Evolutionary conservation across 2,888 invertebrate species (phyloP), one percentile per base, ranked within the genome.

Genomic region (Arrhopalites spinosus): DNA sequence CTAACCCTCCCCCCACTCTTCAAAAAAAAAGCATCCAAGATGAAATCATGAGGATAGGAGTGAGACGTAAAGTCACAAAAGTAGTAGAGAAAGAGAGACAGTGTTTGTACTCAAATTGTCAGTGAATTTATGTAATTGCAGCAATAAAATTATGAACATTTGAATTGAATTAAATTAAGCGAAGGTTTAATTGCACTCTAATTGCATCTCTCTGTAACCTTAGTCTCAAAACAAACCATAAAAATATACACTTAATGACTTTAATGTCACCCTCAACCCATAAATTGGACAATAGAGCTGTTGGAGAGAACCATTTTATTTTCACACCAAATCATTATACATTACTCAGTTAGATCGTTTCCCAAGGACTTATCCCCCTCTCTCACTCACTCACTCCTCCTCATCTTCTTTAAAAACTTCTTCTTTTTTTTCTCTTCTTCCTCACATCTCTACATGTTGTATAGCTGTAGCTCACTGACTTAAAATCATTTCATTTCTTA

Each of bases 151-250:
- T 69, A 69, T 69, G 69, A 69, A 50, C 69, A 53, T 53, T 50
- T 23, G 53, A 69, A 50, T 50, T 69, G 69, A 69, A 69, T 69
- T 69, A 69, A 69, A 69, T 69, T 69, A 69, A 53, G 69, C 69
- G 69, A 69, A 36, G 50, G 67, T 68, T 68, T 68, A 69, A 69
- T 69, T 69, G 53, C 53, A 53, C 5, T 25, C 50, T 69, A 69
- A 69, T 69, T 69, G 69, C 53, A 53, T 69, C 27, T 25, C 11
- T 47, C 25, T 64, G 64, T 64, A 68, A 27, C n/a, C 17, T 50
- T 50, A 50, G 25, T 53, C 53, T 69, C 50, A 29, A 50, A 69
- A 69, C 69, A 69, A 50, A 50, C 45, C 20, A 69, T 69, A 69
- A 69, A 69, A 69, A 69, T 53, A 25, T 50, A 27, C 69, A 27